Evolutionary conservation across 2,888 invertebrate genomes (phyloP).

Genomic region (Drosophila tanythrix): DNA sequence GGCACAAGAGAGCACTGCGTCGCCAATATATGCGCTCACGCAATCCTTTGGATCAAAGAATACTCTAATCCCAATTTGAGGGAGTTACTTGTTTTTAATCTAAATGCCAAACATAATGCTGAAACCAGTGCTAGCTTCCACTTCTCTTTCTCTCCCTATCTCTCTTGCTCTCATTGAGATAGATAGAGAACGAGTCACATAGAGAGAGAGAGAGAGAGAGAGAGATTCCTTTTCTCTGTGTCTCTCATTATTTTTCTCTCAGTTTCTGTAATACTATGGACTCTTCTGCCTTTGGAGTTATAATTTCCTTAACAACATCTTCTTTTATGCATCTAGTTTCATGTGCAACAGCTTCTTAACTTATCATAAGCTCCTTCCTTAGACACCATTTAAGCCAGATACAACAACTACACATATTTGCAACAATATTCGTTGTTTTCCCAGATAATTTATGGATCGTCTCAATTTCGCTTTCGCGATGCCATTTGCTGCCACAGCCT

Average conservation of each 20-base stretch:
- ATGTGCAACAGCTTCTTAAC: not conserved
- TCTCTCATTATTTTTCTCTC: not conserved
- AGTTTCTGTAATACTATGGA: not conserved
- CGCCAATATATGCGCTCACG: too few species aligned
- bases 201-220: too few species aligned
- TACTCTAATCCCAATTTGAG: too few species aligned
- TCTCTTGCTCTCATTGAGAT: too few species aligned
- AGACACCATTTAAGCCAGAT: not conserved
- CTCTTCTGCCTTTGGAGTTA: not conserved
- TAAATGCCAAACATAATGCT: not conserved
- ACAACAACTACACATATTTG: not conserved
- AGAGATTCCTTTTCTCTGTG: not conserved
- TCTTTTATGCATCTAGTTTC: not conserved
- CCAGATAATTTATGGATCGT: constrained; percentile 1
- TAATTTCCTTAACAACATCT: not conserved
- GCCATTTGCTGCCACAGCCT: constrained; percentile 5
- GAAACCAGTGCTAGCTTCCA: fast-evolving
- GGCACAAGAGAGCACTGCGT: too few species aligned
- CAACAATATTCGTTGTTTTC: constrained; percentile 3
- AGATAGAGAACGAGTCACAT: too few species aligned
- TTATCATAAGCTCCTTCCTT: not conserved
- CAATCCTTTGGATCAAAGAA: not conserved
- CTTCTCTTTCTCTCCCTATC: not conserved
- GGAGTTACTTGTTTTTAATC: not conserved
- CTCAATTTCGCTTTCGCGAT: not conserved